Base-by-base conservation (phyloP, 2,113 vertebrate genomes). In the Tyrannus savana region DNA sequence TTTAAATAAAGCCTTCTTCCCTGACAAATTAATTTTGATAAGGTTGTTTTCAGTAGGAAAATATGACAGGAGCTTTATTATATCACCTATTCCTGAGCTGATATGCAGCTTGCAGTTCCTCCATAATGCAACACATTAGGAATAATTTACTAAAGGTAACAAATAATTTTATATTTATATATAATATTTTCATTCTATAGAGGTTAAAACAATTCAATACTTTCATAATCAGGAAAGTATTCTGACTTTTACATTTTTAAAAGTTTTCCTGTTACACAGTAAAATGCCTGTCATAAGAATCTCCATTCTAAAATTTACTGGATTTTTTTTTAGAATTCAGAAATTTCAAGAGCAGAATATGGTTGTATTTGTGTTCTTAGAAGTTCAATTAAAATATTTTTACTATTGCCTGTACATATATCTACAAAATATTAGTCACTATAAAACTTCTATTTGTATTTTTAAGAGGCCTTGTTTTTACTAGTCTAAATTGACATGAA, bases 41-140 rank as follows among this genome's bases (percentile, higher is more conserved):
- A 87, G 67, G 53, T 52, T 81, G 68, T 95, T 91, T 96, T 95
- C 90, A 97, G 91, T 90, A 72, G 22, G 84, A 63, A 94, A 96
- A 95, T 41, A 84, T 95, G 85, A 96, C 85, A 97, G 84, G 87
- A 88, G 41, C 63, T 97, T 96, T 92, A 93, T 96, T 94, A 75
- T 86, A 89, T 59, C 92, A 92, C 49, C 76, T 88, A 19, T 60
- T 86, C 42, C 56, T 91, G 64, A 91, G 41, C 46, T 60, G 84
- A 64, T 42, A 25, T 87, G 25, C 19, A 90, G 52, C 30, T 60
- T 52, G 24, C 41, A 27, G 16, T 50, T 90, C 72, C 59, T 67
- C 60, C 22, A 24, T 63, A 78, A 49, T 81, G 64, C 24, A 74
- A n/a, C 5, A 33, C 63, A 7, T 19, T 49, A 59, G 24, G 28